A percentile compares a stretch with the other conserved stretches of the same genome.
phyloP scores from a whole-genome alignment of 2,113 vertebrate species.

The Paratilapia polleni region DNA sequence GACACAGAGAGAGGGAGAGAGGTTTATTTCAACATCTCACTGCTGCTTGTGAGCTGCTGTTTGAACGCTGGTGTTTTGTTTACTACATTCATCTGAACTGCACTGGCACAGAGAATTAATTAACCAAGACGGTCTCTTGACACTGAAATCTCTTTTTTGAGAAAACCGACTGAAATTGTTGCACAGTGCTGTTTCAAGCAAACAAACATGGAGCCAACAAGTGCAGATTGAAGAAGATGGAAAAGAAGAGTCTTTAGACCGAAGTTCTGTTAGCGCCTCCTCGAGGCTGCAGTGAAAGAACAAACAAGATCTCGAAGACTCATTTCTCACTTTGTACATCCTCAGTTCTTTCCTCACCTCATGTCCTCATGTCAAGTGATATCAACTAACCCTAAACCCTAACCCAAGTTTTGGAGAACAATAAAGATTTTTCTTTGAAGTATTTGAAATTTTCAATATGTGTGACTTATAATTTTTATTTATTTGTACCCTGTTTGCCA shows the following conservation, averaged over 20 bases:
- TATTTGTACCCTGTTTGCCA: too few relatives aligned
- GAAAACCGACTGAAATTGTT: background rate
- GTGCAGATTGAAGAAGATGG: background rate
- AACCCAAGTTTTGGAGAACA: background rate
- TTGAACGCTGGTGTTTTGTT: background rate
- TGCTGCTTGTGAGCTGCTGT: background rate
- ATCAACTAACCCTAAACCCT: background rate
- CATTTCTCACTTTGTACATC: too few relatives aligned
- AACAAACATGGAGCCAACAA: background rate
- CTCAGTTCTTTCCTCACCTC: too few relatives aligned
- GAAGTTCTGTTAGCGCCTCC: background rate
- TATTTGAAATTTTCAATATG: too few relatives aligned
- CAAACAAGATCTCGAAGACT: too few relatives aligned
- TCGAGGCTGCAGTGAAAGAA: background rate
- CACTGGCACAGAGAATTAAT: background rate
- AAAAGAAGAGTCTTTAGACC: background rate
- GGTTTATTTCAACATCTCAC: background rate
- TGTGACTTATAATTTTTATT: too few relatives aligned
- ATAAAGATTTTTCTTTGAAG: too few relatives aligned
- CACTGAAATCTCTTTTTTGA: background rate
- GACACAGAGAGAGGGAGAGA: too few relatives aligned
- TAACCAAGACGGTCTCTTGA: background rate
- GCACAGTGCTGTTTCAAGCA: background rate
- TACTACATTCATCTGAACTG: background rate
- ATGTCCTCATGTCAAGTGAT: too few relatives aligned